Base-by-base conservation (phyloP, 1,140 invertebrate species). In the Drosophila prosaltans region DNA sequence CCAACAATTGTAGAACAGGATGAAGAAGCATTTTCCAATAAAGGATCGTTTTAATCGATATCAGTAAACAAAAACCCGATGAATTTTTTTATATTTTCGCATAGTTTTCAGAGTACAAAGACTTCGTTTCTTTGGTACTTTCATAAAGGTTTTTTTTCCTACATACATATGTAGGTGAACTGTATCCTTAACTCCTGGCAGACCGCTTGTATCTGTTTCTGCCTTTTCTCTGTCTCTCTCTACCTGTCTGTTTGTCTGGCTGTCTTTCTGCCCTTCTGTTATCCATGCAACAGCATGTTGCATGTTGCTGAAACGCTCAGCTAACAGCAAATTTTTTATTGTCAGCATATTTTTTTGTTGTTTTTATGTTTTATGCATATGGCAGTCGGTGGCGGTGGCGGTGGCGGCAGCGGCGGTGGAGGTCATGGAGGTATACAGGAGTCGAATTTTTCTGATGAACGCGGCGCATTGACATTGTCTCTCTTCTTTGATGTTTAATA, bases 261-360 rank as follows among this genome's bases (percentile, higher is more conserved):
- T 21, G 72, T 80, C 69, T 74, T 79, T 45, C 68, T 73, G 78
- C 57, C 73, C 69, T 68, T 61, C 74, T 78, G 74, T 57, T 74
- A 64, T 67, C 72, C 73, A 63, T 81, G 74, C 83, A 88, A 89
- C 83, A 89, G 84, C 84, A 89, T 89, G 80, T 89, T 89, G 84
- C 84, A 89, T 89, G 84, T 81, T 75, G 70, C 69, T 84, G 77
- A 89, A 77, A 80, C 69, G 77, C 84, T 84, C 77, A 80, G 74
- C 45, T 68, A 68, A 78, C 71, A 74, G 69, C 84, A 88, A 89
- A 84, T 78, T 88, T 86, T 59, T 89, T 89, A 89, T 89, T 89
- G 80, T 89, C 84, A 89, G 84, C 84, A 89, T 89, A 84, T 84
- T 73, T 75, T 72, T 59, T 75, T 77, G 40, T 77, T 60, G 36